Percentiles rank a stretch among this genome's conserved stretches.
These are phyloP conservation scores for Paraescarpia echinospica DNA, from an alignment of 1,140 invertebrate genomes.

Conservation along the genomic window DNA sequence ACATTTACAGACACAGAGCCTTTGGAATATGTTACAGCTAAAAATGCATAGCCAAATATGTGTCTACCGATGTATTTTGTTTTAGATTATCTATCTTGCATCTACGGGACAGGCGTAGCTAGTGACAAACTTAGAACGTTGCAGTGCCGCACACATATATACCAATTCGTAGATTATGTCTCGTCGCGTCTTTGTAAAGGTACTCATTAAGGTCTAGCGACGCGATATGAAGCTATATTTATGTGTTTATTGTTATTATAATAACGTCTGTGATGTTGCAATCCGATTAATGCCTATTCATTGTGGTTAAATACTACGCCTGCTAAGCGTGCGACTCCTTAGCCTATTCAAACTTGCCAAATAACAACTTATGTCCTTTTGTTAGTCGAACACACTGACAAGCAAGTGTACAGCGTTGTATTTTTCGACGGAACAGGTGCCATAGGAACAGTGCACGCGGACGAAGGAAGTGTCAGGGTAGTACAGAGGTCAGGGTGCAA, in stretches of 20 bases:
- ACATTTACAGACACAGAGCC: not conserved
- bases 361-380: not conserved
- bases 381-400: not conserved
- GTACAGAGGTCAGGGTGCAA: no score
- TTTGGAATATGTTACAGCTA: not conserved
- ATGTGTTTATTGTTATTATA: not conserved
- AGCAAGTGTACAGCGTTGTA: no score
- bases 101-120: not conserved
- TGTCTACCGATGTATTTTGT: not conserved
- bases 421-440: no score
- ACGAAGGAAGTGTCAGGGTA: no score
- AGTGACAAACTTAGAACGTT: not conserved
- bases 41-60: not conserved
- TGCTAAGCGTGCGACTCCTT: not conserved
- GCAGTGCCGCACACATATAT: not conserved
- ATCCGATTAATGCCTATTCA: not conserved
- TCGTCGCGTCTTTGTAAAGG: not conserved
- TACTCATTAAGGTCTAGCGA: not conserved
- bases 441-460: no score
- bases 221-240: not conserved
- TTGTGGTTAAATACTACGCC: not conserved
- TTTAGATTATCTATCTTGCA: not conserved
- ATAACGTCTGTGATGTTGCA: not conserved
- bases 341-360: not conserved
- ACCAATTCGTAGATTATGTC: not conserved